Conservation (phyloP, 2,113 vertebrate species). For the Pyrgilauda ruficollis region DNA sequence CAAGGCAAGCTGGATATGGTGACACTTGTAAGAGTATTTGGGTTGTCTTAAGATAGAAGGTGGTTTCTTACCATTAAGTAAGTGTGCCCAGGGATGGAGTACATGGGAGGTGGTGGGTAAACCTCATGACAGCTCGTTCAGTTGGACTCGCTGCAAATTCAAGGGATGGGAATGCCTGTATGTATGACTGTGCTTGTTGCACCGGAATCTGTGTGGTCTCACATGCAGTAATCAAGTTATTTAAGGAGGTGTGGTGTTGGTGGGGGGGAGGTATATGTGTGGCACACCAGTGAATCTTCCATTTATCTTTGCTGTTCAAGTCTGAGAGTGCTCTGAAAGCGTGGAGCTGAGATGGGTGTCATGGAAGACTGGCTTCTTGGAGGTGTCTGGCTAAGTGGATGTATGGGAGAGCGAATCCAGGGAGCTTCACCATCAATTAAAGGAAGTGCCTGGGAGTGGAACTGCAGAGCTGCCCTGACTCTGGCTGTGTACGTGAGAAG, state of each 20-base stretch:
- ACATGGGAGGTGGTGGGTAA: background rate
- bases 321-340: background rate
- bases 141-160: background rate
- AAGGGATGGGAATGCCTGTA: background rate
- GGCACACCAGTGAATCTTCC: background rate
- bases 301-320: background rate
- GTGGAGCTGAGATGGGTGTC: background rate
- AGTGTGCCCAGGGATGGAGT: background rate
- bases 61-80: constrained; percentile 3
- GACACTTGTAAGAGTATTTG: constrained; percentile 22
- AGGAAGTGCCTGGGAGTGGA: background rate
- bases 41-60: constrained; percentile 23
- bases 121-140: background rate
- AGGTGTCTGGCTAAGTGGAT: background rate
- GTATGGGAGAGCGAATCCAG: background rate
- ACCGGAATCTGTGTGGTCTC: background rate
- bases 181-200: background rate
- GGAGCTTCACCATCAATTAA: background rate
- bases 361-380: background rate
- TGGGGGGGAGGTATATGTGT: background rate
- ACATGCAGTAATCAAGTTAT: background rate
- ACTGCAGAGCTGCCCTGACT: background rate
- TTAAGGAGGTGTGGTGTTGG: background rate
- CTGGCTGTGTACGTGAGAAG: background rate
- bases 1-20: constrained; percentile 19